phyloP scores from a whole-genome alignment of 2,113 vertebrate species.

The Heterochromis multidens region DNA sequence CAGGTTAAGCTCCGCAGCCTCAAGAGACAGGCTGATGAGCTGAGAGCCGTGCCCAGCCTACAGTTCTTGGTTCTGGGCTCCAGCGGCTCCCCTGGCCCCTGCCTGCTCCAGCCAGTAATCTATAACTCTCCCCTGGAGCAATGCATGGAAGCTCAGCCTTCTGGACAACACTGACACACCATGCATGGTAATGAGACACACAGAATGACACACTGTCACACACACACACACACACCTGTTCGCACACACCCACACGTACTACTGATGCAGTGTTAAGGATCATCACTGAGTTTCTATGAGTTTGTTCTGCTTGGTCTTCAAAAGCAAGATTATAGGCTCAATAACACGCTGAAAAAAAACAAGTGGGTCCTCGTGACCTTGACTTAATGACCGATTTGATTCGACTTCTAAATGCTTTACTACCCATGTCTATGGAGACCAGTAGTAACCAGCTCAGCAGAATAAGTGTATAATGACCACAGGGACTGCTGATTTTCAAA shows the following conservation, averaged over 20 bases:
- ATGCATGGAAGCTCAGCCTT: conserved; percentile 57
- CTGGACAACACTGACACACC: conserved; percentile 67
- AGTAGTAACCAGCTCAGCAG: conserved; percentile 60
- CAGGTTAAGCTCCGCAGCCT: conserved; percentile 73
- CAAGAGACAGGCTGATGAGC: conserved; percentile 74
- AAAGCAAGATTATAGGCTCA: not conserved
- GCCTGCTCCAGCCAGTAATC: conserved; percentile 68
- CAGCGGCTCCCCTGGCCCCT: conserved; percentile 57
- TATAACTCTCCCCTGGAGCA: conserved; percentile 70
- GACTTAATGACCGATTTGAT: conserved; percentile 38
- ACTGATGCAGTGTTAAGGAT: conserved; percentile 31
- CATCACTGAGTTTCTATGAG: conserved; percentile 27
- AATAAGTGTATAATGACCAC: conserved; percentile 58
- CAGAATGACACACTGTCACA: conserved; percentile 33
- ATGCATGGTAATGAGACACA: conserved; percentile 72
- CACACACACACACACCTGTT: conserved; percentile 46
- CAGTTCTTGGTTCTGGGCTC: conserved; percentile 51
- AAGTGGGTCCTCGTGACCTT: conserved; percentile 44
- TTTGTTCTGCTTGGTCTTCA: conserved; percentile 5
- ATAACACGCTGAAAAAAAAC: conserved; percentile 1
- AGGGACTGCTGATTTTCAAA: conserved; percentile 48
- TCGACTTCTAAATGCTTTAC: conserved; percentile 62
- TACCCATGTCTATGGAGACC: conserved; percentile 25
- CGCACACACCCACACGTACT: conserved; percentile 40
- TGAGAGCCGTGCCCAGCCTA: conserved; percentile 64